phyloP scores from a whole-genome alignment of 2,113 vertebrate species.

The Garra rufa region DNA sequence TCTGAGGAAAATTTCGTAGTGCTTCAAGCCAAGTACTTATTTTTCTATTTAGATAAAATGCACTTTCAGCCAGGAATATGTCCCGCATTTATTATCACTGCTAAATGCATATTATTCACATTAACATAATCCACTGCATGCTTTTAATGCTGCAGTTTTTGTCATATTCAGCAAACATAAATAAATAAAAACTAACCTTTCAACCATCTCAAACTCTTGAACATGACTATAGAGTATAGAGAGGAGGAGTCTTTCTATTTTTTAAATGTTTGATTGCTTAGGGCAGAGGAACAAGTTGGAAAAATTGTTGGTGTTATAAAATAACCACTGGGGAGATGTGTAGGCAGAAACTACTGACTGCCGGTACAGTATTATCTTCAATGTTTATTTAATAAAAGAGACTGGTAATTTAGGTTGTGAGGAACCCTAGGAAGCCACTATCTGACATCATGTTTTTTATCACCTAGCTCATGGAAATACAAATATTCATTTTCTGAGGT shows the following conservation, averaged over 20 bases:
- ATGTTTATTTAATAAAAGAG: neutral
- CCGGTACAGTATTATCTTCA: neutral
- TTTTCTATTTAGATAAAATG: neutral
- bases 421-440: neutral
- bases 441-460: neutral
- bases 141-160: neutral
- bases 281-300: neutral
- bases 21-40: neutral
- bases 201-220: neutral
- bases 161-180: neutral
- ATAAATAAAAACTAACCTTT: neutral
- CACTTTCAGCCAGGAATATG: neutral
- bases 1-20: neutral
- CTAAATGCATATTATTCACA: neutral
- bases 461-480: neutral
- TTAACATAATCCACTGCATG: neutral
- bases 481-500: constrained; percentile 2
- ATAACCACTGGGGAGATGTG: neutral
- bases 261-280: neutral
- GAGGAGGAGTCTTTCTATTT: neutral
- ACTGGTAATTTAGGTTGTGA: neutral
- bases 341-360: neutral
- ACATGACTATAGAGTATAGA: neutral
- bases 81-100: neutral
- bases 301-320: neutral